Conservation (phyloP, 2,113 vertebrate species). For the Caloenas nicobarica region DNA sequence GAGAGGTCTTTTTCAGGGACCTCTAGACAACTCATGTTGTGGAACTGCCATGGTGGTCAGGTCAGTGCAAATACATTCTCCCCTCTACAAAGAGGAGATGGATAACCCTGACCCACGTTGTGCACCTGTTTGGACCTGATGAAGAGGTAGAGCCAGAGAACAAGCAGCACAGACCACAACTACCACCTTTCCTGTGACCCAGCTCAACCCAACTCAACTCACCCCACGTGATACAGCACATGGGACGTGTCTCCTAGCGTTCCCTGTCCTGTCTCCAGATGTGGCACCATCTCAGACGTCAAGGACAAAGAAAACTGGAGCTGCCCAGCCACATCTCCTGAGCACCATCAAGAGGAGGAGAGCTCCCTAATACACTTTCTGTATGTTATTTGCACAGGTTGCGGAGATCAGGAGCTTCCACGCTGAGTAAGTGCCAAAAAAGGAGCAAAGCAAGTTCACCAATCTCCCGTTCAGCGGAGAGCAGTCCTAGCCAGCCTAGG, state of each 20-base stretch:
- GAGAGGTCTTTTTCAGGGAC: neutral
- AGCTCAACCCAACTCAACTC: neutral
- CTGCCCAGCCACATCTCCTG: neutral
- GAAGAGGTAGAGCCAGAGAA: neutral
- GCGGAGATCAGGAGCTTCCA: neutral
- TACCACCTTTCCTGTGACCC: neutral
- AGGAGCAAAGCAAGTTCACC: neutral
- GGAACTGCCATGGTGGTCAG: rapidly evolving
- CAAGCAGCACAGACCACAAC: neutral
- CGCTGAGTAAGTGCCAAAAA: neutral
- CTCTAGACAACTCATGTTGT: rapidly evolving
- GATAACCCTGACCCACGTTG: rapidly evolving
- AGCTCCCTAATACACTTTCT: neutral
- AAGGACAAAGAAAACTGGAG: neutral
- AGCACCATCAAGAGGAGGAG: neutral
- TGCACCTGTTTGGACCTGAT: neutral
- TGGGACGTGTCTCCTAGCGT: rapidly evolving
- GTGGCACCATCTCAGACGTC: neutral
- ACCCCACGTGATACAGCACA: neutral
- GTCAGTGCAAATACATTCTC: neutral
- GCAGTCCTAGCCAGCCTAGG: neutral
- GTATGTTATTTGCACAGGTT: neutral
- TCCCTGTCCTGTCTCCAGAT: neutral
- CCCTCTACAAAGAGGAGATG: neutral
- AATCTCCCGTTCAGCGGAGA: neutral